These are phyloP conservation scores for Diceros bicornis DNA, from an alignment of 2,797 vertebrate genomes.

Conservation along the genomic window DNA sequence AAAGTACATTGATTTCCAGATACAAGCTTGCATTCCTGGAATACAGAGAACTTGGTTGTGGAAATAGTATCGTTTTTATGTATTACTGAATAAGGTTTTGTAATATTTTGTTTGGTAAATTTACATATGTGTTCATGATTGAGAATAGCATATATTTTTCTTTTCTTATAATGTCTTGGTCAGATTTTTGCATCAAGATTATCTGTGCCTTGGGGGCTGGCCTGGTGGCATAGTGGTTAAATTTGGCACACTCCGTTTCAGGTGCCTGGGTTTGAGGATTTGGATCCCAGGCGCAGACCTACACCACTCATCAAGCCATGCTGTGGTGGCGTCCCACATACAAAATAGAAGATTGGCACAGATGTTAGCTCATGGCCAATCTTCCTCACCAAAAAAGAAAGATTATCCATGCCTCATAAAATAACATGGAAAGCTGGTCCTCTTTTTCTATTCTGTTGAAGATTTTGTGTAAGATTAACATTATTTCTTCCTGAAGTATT, in stretches of 20 bases:
- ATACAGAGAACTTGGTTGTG: neutral
- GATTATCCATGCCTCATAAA: too few relatives aligned
- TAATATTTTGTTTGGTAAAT: neutral
- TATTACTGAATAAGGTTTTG: neutral
- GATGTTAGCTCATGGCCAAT: too few relatives aligned
- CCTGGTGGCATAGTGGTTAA: too few relatives aligned
- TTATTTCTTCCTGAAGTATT: neutral
- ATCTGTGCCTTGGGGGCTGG: too few relatives aligned
- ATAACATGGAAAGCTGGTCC: too few relatives aligned
- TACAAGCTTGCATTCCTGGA: neutral
- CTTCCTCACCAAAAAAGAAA: too few relatives aligned
- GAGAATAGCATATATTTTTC: neutral
- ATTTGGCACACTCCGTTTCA: too few relatives aligned
- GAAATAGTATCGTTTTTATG: neutral
- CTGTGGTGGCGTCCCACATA: too few relatives aligned
- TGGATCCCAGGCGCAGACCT: too few relatives aligned
- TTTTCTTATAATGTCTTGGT: neutral
- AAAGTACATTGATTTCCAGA: neutral
- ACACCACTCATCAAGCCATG: too few relatives aligned
- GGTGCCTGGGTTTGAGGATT: too few relatives aligned
- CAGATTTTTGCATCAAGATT: neutral
- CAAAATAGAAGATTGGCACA: too few relatives aligned
- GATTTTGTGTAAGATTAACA: neutral
- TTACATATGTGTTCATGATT: neutral
- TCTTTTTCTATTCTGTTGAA: neutral